Evolutionary conservation across 2,797 vertebrate species (phyloP), one percentile per base, ranked within the genome.

Genomic region (Emys orbicularis): DNA sequence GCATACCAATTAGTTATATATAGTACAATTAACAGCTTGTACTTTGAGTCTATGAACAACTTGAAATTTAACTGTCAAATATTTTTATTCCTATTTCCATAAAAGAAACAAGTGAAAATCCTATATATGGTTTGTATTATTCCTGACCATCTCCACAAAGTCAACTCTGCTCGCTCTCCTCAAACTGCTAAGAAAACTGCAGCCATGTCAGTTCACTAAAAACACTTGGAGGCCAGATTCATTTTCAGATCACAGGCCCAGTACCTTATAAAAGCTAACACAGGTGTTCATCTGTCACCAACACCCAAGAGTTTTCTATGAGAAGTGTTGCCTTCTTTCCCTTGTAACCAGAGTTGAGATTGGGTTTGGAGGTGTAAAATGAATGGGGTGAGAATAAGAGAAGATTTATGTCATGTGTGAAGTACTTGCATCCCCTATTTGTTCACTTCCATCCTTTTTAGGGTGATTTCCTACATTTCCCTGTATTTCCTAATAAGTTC

Each of bases 371-470:
- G 68, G 34, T 18, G n/a, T 15, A 49, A 77, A 13, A 47, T 29
- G 41, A 76, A 47, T 49, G 12, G 27, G 44, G 41, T 29, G 44
- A 76, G 11, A 47, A 47, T 47, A 76, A 76, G 41, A 9, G 44
- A 29, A 15, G 15, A 29, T 27, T 18, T 15, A 9, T 8, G 27
- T 6, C 13, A 18, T 7, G 8, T 4, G 41, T 31, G 15, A 31
- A 49, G 47, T 77, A 15, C 6, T 29, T 77, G 27, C 74, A 77
- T 85, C 84, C n/a, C 92, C 53, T 6, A 72, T 81, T 59, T 91
- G 91, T 95, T 93, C 89, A 93, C 12, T 91, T 92, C 74, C 59
- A 92, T 81, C 34, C 52, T 91, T 86, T 92, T 81, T 25, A 29
- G 59, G 56, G 88, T 72, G 37, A 74, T 84, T 61, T 34, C 13